Percentiles rank a stretch among this genome's conserved stretches.
Conservation (phyloP, 2,888 invertebrate genomes). For the Oxyteleia sp. region DNA sequence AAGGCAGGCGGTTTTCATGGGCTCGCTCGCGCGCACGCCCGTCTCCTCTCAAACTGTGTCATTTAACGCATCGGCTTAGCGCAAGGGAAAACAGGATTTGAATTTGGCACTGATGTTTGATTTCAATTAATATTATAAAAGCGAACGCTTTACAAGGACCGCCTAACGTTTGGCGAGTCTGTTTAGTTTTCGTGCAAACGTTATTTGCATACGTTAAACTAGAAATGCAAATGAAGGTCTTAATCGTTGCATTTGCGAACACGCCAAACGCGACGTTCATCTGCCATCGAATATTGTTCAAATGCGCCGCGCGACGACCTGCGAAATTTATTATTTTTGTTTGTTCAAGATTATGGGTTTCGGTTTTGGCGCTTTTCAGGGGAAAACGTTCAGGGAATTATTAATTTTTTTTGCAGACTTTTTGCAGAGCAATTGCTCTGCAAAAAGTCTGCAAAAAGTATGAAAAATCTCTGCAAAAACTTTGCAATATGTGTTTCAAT, state of each 20-base stretch:
- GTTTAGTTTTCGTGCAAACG: conserved; percentile 70
- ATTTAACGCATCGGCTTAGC: conserved; percentile 76
- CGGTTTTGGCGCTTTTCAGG: too few species aligned
- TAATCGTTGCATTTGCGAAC: conserved; percentile 69
- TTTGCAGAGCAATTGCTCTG: too few species aligned
- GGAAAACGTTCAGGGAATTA: too few species aligned
- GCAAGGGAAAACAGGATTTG: conserved; percentile 55
- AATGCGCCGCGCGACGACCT: conserved; percentile 34
- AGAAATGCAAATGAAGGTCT: conserved; percentile 72
- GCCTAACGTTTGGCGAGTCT: conserved; percentile 64
- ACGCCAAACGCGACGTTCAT: conserved; percentile 62
- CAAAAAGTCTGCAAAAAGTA: too few species aligned
- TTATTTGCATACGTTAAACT: conserved; percentile 73
- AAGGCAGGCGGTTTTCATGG: too few species aligned
- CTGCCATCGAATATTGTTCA: conserved; percentile 67
- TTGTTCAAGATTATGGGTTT: too few species aligned
- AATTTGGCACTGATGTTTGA: conserved; percentile 77
- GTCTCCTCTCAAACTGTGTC: conserved; percentile 55
- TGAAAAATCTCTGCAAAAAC: too few species aligned
- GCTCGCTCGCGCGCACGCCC: conserved; percentile 17
- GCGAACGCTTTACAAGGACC: conserved; percentile 71
- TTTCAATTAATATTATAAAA: conserved; percentile 81
- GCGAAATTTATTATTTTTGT: conserved; percentile 55
- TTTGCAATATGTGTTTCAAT: too few species aligned
- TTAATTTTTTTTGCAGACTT: not conserved